Base-by-base conservation (phyloP, 2,113 vertebrate species). In the Mastomys coucha region DNA sequence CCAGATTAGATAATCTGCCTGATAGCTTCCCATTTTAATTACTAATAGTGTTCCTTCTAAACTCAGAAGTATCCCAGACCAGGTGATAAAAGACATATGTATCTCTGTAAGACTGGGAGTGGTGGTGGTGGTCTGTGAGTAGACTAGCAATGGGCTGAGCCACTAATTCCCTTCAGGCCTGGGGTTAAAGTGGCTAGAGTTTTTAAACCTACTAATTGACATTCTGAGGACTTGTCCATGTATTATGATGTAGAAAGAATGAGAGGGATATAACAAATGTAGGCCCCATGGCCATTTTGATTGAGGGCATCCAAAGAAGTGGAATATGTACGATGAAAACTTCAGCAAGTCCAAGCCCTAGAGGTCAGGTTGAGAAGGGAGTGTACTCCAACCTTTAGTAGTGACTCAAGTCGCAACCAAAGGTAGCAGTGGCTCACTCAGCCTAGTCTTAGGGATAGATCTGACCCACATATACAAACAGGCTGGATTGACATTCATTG, bases 21-120 rank as follows among this genome's bases (percentile, higher is more conserved):
- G 67, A 78, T 81, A 28, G 63, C 39, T 45, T 67, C 36, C 39
- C 87, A 14, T 88, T 6, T 97, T 95, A 94, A 97, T 93, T 95
- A 95, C 96, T 96, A 94, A 89, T 24, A 53, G 26, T 89, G 4
- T 9, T 58, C 5, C 75, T 85, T 96, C 26, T 39, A 95, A 20
- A 89, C 49, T 91, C 69, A 53, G 56, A 96, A 93, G 24, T 53
- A 7, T 89, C 53, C 80, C 51, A 87, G 39, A 39, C 65, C 73
- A 8, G n/a, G 88, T 82, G 82, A 78, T 75, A 94, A 88, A 80
- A 76, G 12, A 58, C 90, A 45, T 19, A 5, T 22, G 89, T 39
- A 69, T 42, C 42, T 20, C 80, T 63, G 75, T 85, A 49, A 89
- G 19, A 94, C n/a, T 94, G 45, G 60, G 88, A 16, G 82, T 58